Percentiles rank a stretch among this genome's conserved stretches.
Conservation (phyloP, 2,113 vertebrate genomes). For the Heptranchias perlo region DNA sequence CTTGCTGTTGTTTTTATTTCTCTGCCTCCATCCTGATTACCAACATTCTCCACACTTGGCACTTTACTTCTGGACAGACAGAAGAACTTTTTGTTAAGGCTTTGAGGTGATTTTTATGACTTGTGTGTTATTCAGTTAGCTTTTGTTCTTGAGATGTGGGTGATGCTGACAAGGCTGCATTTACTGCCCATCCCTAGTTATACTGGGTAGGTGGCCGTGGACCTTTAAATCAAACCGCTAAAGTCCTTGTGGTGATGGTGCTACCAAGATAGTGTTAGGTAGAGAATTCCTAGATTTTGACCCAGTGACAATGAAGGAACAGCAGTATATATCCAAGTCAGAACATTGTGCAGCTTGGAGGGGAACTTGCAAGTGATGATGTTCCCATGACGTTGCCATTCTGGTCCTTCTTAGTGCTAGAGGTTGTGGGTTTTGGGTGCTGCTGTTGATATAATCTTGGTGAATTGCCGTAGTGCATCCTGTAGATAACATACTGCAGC, state of each 20-base stretch:
- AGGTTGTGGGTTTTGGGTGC: background rate
- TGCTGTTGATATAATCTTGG: background rate
- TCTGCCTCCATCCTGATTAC: background rate
- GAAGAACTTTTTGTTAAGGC: too few species aligned
- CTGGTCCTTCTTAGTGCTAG: background rate
- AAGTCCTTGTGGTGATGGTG: background rate
- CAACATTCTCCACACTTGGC: too few species aligned
- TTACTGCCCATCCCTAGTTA: background rate
- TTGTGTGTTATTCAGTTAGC: too few species aligned
- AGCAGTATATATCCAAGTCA: background rate
- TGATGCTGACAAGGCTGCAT: background rate
- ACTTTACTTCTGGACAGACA: too few species aligned
- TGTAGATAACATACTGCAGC: background rate
- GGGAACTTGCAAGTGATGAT: background rate
- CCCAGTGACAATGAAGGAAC: too few species aligned
- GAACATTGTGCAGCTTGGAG: background rate
- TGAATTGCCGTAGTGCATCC: background rate
- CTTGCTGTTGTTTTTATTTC: background rate
- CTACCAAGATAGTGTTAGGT: background rate
- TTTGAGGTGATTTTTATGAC: too few species aligned
- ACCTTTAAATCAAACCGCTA: background rate
- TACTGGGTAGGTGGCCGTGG: background rate
- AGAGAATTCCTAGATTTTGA: background rate
- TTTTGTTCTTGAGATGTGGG: background rate
- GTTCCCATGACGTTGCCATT: background rate